Base-by-base conservation (phyloP, 2,113 vertebrate species). In the Petrocephalus zakoni region DNA sequence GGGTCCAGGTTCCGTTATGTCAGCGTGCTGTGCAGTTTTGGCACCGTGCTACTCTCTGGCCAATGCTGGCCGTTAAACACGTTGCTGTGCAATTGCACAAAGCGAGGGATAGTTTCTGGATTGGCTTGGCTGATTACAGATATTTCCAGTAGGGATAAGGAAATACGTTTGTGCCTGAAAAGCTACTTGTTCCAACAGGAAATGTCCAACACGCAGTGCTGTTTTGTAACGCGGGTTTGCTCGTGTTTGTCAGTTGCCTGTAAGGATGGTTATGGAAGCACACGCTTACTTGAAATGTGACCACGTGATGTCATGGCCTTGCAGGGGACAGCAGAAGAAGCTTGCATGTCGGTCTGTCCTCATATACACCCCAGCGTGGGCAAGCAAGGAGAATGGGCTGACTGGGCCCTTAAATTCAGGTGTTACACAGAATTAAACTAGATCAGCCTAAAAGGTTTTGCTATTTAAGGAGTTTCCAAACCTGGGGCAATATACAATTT, bases 1-100 rank as follows among this genome's bases (percentile, higher is more conserved):
- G 78, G 22, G 78, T 64, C 85, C 81, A 81, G 64, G 86, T 85
- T 9, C 8, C 89, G 46, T 84, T 89, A 85, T 90, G 88, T 86
- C 89, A 87, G 10, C 29, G n/a, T 81, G 61, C 85, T 29, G 42
- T 83, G 47, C 87, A 82, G 84, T 85, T 92, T 85, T 58, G 46
- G 64, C 83, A 85, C 25, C 10, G 37, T 34, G 72, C 29, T 75
- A 61, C n/a, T 5, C 34, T 22, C 82, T 8, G 5, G 25, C 37
- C 55, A 72, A 82, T 29, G 25, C 87, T 88, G 87, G 56, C 47
- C 53, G 68, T 78, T 47, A 75, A 68, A 78, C 72, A 51, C 1
- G 72, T 56, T 19, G 1, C 68, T 42, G 55, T 56, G 11, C 19
- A 9, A 49, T 87, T 87, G 29, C 51, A 87, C 86, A 46, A 68